These are phyloP conservation scores for Tribolium freemani DNA, from an alignment of 2,888 invertebrate species.

Conservation along the genomic window DNA sequence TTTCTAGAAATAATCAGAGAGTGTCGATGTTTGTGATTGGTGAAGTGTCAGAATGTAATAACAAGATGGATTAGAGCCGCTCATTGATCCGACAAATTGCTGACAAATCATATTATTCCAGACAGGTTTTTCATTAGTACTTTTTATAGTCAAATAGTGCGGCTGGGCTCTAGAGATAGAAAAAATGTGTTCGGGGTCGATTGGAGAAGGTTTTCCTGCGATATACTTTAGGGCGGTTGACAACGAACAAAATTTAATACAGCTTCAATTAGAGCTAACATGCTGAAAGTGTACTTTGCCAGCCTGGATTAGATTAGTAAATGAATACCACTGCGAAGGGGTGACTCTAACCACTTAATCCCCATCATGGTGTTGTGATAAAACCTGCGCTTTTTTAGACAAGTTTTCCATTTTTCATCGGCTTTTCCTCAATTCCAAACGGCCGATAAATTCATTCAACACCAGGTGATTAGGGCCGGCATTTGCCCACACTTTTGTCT, in stretches of 20 bases:
- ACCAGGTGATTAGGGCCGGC: too few relatives aligned
- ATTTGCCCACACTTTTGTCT: too few relatives aligned
- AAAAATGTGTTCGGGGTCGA: constrained; percentile 5
- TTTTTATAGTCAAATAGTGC: constrained; percentile 11
- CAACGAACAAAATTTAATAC: constrained; percentile 61
- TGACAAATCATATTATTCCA: constrained; percentile 23
- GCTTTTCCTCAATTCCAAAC: neutral
- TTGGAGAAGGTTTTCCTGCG: constrained; percentile 25
- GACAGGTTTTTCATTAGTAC: constrained; percentile 24
- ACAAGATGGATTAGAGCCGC: constrained; percentile 19
- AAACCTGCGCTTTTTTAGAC: constrained; percentile 27
- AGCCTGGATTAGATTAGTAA: constrained; percentile 60
- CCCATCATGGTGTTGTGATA: constrained; percentile 47
- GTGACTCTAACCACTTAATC: constrained; percentile 59
- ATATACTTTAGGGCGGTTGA: constrained; percentile 40
- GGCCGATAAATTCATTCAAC: too few relatives aligned
- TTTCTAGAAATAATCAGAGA: neutral
- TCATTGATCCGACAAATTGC: constrained; percentile 37
- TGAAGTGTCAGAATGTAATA: constrained; percentile 24
- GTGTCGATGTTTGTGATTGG: neutral
- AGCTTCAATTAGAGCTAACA: constrained; percentile 61
- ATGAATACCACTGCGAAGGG: constrained; percentile 59
- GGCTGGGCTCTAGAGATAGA: neutral
- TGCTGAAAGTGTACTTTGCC: constrained; percentile 57
- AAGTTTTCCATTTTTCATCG: constrained; percentile 17